phyloP scores from a whole-genome alignment of 2,113 vertebrate species.

The Tringa solitaria region DNA sequence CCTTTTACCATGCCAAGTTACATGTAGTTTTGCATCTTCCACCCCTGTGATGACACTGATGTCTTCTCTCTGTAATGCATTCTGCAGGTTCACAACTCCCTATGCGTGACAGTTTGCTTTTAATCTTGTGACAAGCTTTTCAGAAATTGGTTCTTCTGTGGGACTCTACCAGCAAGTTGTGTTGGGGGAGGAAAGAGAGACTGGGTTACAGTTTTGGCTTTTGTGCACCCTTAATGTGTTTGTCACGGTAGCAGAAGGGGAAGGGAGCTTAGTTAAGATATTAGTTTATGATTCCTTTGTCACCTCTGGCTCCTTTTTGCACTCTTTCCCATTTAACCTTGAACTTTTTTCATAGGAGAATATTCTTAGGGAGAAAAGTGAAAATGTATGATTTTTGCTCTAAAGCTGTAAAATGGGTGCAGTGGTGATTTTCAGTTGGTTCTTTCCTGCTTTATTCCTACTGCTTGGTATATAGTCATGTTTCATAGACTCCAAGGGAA shows the following conservation, averaged over 20 bases:
- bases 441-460: background rate
- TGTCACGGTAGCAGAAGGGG: background rate
- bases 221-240: background rate
- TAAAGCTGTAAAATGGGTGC: background rate
- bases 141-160: background rate
- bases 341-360: background rate
- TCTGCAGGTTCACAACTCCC: background rate
- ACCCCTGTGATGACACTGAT: background rate
- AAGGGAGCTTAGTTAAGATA: background rate
- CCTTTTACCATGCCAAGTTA: background rate
- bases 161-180: background rate
- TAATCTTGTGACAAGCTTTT: background rate
- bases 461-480: background rate
- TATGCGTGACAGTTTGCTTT: background rate
- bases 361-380: background rate
- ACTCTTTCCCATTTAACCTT: background rate
- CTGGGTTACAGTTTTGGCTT: background rate
- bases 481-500: background rate
- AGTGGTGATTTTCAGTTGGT: background rate
- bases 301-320: background rate
- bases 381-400: background rate
- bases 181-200: background rate
- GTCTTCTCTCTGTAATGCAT: background rate
- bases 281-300: background rate
- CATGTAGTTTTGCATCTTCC: background rate